Conservation (phyloP, 2,797 vertebrate species). For the Pseudopleuronectes americanus region DNA sequence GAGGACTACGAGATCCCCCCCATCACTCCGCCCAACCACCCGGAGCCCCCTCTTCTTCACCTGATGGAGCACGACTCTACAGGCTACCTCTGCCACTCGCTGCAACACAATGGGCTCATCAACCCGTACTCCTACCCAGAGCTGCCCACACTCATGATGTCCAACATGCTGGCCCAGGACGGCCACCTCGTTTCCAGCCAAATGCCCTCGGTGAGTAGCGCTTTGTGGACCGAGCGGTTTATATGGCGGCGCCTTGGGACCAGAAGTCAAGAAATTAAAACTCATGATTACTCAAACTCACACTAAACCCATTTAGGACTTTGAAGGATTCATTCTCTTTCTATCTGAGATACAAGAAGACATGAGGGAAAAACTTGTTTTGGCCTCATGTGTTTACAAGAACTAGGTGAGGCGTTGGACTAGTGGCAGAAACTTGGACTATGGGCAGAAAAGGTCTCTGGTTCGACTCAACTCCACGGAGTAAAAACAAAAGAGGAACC, state of each 20-base stretch:
- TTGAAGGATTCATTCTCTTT: slow-evolving; percentile 2
- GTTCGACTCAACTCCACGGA: no score
- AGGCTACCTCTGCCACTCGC: slow-evolving; percentile 95
- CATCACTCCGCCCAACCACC: slow-evolving; percentile 97
- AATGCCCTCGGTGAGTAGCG: slow-evolving; percentile 94
- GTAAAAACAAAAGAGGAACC: no score
- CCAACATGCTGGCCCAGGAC: slow-evolving; percentile 98
- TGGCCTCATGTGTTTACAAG: background rate
- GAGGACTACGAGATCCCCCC: slow-evolving; percentile 99
- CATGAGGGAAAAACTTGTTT: background rate
- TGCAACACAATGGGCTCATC: slow-evolving; percentile 94
- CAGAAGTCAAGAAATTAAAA: background rate
- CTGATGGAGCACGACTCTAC: slow-evolving; percentile 95
- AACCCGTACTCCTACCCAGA: slow-evolving; percentile 97
- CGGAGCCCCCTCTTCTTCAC: slow-evolving; percentile 93
- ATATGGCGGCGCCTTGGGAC: background rate
- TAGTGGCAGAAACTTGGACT: no score
- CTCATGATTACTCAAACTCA: background rate
- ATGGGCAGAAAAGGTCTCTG: no score
- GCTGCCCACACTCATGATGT: slow-evolving; percentile 98
- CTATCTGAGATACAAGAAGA: background rate
- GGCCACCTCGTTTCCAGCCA: slow-evolving; percentile 95
- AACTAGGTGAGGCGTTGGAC: no score
- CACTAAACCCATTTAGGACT: background rate
- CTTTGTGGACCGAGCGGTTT: background rate